Percentiles rank a stretch among this genome's conserved stretches.
These are phyloP conservation scores for Iselma pallidipennis DNA, from an alignment of 2,888 invertebrate genomes.

Conservation along the genomic window DNA sequence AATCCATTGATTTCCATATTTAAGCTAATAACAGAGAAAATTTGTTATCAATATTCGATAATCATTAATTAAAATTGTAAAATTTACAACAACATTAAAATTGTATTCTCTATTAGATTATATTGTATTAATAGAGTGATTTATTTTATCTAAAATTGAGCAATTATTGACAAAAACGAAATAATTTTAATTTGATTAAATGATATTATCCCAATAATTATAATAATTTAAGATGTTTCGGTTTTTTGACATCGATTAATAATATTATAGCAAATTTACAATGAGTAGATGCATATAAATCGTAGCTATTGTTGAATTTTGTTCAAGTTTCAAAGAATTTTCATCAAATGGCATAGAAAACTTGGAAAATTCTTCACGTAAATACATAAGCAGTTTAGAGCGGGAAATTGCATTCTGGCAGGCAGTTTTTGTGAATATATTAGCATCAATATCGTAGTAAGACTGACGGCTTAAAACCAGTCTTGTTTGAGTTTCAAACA, in stretches of 20 bases:
- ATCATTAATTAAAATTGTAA: no score
- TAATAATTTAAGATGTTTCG: background rate
- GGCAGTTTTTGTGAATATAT: slow-evolving; percentile 5
- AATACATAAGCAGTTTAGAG: slow-evolving; percentile 5
- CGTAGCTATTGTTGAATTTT: background rate
- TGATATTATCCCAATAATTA: slow-evolving; percentile 1
- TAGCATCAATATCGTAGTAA: background rate
- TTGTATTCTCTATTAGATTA: no score
- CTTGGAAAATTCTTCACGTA: slow-evolving; percentile 5
- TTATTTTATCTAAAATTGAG: no score
- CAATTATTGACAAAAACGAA: no score
- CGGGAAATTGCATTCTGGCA: slow-evolving; percentile 9
- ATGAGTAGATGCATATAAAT: background rate
- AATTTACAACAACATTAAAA: no score
- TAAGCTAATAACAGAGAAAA: no score
- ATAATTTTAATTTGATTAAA: no score
- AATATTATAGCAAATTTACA: background rate
- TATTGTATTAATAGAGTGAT: no score
- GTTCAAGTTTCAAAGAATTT: background rate
- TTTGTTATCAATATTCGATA: no score
- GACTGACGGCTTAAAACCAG: background rate
- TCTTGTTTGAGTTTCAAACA: background rate
- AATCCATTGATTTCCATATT: no score
- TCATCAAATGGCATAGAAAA: background rate
- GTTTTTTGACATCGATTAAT: background rate